phyloP scores from a whole-genome alignment of 2,113 vertebrate genomes.

The Geococcyx californianus region DNA sequence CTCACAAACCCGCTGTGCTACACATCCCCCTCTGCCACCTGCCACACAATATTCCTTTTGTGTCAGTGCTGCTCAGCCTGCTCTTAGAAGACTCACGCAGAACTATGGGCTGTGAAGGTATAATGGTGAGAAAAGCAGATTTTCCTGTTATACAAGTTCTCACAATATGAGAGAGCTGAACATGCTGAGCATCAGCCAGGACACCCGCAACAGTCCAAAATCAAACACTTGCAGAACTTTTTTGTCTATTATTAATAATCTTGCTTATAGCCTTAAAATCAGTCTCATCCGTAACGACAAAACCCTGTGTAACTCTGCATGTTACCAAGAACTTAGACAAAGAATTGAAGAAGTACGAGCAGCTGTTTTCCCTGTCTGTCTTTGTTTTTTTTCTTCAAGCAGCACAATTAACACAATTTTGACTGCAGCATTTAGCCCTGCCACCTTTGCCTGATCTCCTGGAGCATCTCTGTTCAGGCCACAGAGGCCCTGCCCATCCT shows the following conservation, averaged over 20 bases:
- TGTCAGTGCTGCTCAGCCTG: not conserved
- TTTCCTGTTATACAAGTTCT: not conserved
- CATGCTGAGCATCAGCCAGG: accelerated
- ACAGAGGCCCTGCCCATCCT: not conserved
- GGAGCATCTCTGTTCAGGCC: not conserved
- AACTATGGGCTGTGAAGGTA: too few relatives aligned
- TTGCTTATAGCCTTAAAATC: not conserved
- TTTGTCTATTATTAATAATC: not conserved
- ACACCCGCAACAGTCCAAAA: not conserved
- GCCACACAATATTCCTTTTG: not conserved
- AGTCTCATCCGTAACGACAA: not conserved
- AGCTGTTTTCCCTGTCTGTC: not conserved
- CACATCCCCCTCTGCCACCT: not conserved
- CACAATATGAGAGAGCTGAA: too few relatives aligned
- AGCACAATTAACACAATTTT: not conserved
- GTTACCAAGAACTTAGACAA: not conserved
- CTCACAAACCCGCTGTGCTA: not conserved
- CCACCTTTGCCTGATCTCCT: not conserved
- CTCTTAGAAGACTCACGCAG: accelerated
- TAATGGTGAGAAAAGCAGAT: not conserved
- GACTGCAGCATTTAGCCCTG: not conserved
- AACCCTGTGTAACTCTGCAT: not conserved
- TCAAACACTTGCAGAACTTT: not conserved
- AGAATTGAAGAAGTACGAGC: not conserved
- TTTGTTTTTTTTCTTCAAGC: not conserved